Conservation (phyloP, 2,888 invertebrate genomes). For the Caenorhabditis angaria region DNA sequence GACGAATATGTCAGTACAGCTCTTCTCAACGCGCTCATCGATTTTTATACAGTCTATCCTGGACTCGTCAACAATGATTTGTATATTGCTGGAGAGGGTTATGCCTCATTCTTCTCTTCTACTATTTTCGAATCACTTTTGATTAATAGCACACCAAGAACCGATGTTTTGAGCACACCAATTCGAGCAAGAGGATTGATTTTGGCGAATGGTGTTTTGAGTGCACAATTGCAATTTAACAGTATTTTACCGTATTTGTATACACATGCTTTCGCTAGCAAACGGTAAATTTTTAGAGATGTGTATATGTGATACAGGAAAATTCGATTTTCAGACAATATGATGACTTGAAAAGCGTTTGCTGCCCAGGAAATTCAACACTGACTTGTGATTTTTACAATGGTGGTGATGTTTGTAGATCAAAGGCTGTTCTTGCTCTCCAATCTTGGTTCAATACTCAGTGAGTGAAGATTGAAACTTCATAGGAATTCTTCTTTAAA, state of each 20-base stretch:
- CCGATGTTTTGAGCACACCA: constrained; percentile 12
- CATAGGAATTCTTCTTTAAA: constrained; percentile 3
- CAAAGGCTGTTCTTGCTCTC: constrained; percentile 35
- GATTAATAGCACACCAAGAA: constrained; percentile 21
- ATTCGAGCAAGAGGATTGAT: constrained; percentile 28
- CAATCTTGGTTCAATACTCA: constrained; percentile 24
- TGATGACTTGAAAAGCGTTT: constrained; percentile 46
- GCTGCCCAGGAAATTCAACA: constrained; percentile 37
- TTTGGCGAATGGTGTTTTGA: constrained; percentile 58
- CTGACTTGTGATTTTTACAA: constrained; percentile 40
- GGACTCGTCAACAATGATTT: constrained; percentile 66
- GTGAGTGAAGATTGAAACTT: background rate
- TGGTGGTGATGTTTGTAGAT: constrained; percentile 21
- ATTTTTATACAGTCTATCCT: constrained; percentile 74
- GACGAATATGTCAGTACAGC: constrained; percentile 38
- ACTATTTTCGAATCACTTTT: constrained; percentile 23
- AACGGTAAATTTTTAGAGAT: constrained; percentile 34
- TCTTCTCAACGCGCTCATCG: constrained; percentile 72
- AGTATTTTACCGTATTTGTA: constrained; percentile 42
- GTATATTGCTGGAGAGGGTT: constrained; percentile 50
- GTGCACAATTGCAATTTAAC: constrained; percentile 49
- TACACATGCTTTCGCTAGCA: constrained; percentile 51
- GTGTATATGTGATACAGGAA: too few species aligned
- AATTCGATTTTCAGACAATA: constrained; percentile 56
- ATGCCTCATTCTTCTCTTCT: constrained; percentile 41